Base-by-base conservation (phyloP, 2,113 vertebrate genomes). In the Podiceps cristatus region DNA sequence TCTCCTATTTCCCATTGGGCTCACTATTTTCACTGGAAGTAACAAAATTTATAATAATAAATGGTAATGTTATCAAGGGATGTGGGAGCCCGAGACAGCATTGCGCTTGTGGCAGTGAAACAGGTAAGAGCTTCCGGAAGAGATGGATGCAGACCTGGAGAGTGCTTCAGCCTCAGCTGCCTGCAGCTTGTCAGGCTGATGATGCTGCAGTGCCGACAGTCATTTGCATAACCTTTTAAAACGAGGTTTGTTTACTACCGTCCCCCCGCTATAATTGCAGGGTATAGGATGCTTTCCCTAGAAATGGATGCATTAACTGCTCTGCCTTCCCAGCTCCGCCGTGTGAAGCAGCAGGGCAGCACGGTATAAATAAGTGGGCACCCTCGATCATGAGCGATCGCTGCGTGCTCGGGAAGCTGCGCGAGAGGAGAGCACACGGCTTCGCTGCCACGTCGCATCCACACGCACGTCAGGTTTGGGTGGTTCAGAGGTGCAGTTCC, bases 331-430 rank as follows among this genome's bases (percentile, higher is more conserved):
- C 6, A 2, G 27, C 68, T 25, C 52, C 16, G 55, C 73, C 33
- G 1, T 0, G 29, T 2, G 60, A 18, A 33, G 71, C 66, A 55
- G 55, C 45, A 7, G 27, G 0, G 22, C 58, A 16, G 72, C 35
- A 4, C 1, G 1, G n/a, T 9, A 1, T 7, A 9, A 11, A 1
- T 4, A 13, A 20, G 35, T 10, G 2, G 23, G 40, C 49, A 12
- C 20, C 15, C 49, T 1, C 1, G 13, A 18, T 3, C 33, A 3
- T 1, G 37, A 25, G 11, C 0, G 42, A 20, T 37, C 3, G 5
- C 63, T 4, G 1, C 7, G 3, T 5, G 2, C 53, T 42, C 42
- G 24, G 37, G 33, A 23, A 33, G n/a, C 52, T 7, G 9, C 9
- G 19, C 3, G 7, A 25, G 50, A 13, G n/a, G 37, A 25, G 28